Percentiles rank a stretch among this genome's conserved stretches.
These are phyloP conservation scores for Palloptera scutellata DNA, from an alignment of 2,888 invertebrate genomes.

Conservation along the genomic window DNA sequence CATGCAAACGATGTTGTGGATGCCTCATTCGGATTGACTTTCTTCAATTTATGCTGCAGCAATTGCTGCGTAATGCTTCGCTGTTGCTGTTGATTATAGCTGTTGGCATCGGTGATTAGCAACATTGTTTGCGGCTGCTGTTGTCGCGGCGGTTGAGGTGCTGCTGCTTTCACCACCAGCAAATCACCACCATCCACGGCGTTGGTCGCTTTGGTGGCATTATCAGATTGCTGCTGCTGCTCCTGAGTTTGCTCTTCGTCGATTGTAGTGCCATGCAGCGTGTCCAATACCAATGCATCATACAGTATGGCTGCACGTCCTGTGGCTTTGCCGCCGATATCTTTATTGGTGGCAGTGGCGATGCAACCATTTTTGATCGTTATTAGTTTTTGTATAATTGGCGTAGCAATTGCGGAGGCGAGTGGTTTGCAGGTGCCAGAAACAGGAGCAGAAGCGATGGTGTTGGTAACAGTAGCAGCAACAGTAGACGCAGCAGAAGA, in stretches of 20 bases:
- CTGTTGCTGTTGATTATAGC: slow-evolving; percentile 51
- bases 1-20: slow-evolving; percentile 26
- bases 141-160: slow-evolving; percentile 32
- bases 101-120: slow-evolving; percentile 56
- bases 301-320: slow-evolving; percentile 58
- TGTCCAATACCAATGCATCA: slow-evolving; percentile 60
- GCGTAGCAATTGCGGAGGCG: no score
- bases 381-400: slow-evolving; percentile 50
- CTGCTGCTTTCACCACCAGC: no score
- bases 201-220: slow-evolving; percentile 30
- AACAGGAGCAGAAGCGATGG: slow-evolving; percentile 36
- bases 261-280: slow-evolving; percentile 55
- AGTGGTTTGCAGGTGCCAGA: no score
- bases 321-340: slow-evolving; percentile 45
- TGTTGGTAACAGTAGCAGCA: slow-evolving; percentile 38
- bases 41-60: slow-evolving; percentile 42
- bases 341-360: slow-evolving; percentile 6
- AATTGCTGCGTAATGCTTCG: slow-evolving; percentile 43
- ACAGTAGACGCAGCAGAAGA: slow-evolving; percentile 40
- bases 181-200: slow-evolving; percentile 18
- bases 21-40: slow-evolving; percentile 19
- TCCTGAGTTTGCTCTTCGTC: slow-evolving; percentile 41
- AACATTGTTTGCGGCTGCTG: slow-evolving; percentile 54
- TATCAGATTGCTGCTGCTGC: slow-evolving; percentile 20
- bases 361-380: slow-evolving; percentile 49